Conservation (phyloP, 92 coral and sea anemone species). For the Epizoanthus fatuus region DNA sequence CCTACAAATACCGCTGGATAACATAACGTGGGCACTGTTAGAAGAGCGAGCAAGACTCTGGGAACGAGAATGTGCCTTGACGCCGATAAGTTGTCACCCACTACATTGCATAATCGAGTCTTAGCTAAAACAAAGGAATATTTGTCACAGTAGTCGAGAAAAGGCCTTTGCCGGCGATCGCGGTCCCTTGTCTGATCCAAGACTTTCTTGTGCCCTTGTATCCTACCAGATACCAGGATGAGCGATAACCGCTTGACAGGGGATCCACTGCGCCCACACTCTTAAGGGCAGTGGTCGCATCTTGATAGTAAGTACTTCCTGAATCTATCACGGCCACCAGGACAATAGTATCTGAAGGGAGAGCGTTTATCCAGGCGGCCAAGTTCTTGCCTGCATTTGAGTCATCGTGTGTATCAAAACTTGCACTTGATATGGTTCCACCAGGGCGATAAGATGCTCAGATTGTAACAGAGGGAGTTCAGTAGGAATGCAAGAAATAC, state of each 20-base stretch:
- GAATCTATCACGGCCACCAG: neutral
- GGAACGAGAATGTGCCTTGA: no score
- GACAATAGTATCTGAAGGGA: neutral
- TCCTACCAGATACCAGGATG: neutral
- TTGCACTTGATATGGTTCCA: neutral
- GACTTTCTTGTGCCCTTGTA: neutral
- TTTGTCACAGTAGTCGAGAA: neutral
- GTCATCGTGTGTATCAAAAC: neutral
- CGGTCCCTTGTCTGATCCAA: neutral
- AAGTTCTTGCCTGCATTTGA: neutral
- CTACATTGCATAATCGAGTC: neutral
- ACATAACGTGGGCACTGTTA: no score
- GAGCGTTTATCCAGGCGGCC: constrained; percentile 13
- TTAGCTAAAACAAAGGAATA: neutral
- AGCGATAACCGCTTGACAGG: neutral
- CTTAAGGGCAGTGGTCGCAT: no score
- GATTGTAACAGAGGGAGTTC: no score
- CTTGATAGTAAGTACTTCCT: neutral
- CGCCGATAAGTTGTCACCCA: no score
- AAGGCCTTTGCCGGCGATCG: neutral
- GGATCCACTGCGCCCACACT: no score
- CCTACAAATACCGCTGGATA: no score
- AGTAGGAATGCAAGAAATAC: no score
- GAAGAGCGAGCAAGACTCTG: no score
- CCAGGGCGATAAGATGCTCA: no score